Evolutionary conservation across 2,113 vertebrate species (phyloP).

Genomic region (Sylvia atricapilla): DNA sequence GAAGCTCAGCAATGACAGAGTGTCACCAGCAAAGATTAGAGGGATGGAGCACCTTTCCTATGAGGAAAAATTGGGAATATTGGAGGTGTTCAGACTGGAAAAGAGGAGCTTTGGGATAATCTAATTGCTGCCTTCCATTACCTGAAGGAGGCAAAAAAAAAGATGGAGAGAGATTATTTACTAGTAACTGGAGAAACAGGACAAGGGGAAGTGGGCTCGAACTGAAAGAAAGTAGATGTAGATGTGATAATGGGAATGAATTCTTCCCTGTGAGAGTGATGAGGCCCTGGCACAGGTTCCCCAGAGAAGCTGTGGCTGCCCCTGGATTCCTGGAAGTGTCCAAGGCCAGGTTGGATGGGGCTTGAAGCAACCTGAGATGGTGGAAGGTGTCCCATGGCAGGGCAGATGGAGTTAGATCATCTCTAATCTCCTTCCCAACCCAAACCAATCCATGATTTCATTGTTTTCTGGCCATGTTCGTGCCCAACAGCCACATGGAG

Average conservation of each 20-base stretch:
- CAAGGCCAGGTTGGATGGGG: accelerated
- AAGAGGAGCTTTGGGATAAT: neutral
- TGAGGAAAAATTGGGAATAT: neutral
- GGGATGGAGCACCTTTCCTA: too few relatives aligned
- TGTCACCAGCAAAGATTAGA: neutral
- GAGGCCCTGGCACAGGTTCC: accelerated
- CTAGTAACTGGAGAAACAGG: neutral
- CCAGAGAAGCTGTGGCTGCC: neutral
- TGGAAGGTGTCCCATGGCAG: neutral
- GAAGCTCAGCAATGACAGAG: neutral
- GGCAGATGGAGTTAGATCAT: neutral
- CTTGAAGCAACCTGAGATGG: neutral
- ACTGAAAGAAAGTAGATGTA: neutral
- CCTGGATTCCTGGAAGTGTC: neutral
- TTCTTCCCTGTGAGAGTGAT: neutral
- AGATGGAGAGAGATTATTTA: neutral
- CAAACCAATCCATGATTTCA: neutral
- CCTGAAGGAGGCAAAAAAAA: neutral
- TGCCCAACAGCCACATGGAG: neutral
- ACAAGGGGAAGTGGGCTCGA: neutral
- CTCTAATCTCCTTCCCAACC: neutral
- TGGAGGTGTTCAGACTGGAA: neutral
- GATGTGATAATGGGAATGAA: neutral
- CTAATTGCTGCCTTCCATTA: neutral
- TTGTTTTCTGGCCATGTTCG: neutral